Base-by-base conservation (phyloP, 2,888 invertebrate species). In the Neria commutata region DNA sequence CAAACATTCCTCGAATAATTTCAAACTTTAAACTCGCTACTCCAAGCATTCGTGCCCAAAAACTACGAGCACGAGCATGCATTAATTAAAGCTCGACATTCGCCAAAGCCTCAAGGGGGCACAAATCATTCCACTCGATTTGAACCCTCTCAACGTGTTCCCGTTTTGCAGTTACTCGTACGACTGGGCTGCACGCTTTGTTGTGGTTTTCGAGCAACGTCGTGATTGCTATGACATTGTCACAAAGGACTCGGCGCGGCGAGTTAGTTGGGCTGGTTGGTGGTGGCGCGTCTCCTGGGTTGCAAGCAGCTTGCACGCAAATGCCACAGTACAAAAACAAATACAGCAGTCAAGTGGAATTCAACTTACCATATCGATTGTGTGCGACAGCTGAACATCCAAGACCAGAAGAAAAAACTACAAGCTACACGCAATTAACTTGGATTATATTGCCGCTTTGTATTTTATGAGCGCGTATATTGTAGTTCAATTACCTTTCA, bases 181-280 rank as follows among this genome's bases (percentile, higher is more conserved):
- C n/a, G n/a, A n/a, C 33, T 33, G 17, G 45, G 34, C 29, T 47
- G 48, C 48, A 33, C 47, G 53, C 53, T 71, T 73, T 74, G 69
- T 73, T 73, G 72, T 69, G 74, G 71, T 69, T 73, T 71, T 61
- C 65, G 70, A 72, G 71, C 70, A 72, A 69, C 73, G 72, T 70
- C n/a, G n/a, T 70, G 70, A 76, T 76, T 77, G 76, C 76, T 77
- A 76, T 76, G 76, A 73, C 77, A 77, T 69, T 74, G 68, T n/a
- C n/a, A 67, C 61, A 45, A 33, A 17, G 48, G 42, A 49, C 46
- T 48, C 17, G 46, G 23, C 56, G 21, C 46, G 37, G 26, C 53
- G 34, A 40, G n/a, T 29, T 29, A 29, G 6, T 29, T 29, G 29
- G 29, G 6, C 11, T 29, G 6, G 29, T 29, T 11, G 11, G 29